Evolutionary conservation across 2,113 vertebrate genomes (phyloP), one percentile per base, ranked within the genome.

Genomic region (Galeopterus variegatus): DNA sequence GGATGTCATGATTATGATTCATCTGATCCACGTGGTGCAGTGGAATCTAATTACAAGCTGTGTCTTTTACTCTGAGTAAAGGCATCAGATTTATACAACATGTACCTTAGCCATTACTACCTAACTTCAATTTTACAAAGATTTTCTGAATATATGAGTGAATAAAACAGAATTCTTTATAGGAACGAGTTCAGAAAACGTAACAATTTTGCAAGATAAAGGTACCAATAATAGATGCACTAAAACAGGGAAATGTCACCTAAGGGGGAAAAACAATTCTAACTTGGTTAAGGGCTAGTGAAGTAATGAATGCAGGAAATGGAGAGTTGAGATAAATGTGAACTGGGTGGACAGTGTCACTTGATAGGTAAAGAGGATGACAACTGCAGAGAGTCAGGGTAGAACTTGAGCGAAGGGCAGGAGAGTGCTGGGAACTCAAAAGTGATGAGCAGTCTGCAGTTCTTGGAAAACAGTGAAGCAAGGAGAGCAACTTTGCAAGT

Each of bases 1-100:
- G 77, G 45, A 92, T 85, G 19, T 79, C 81, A 65, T 45, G 81
- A 93, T 13, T 96, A 82, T 95, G 80, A 96, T 88, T 95, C 95
- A 33, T 8, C 85, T 97, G 96, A 65, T 41, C 65, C 56, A 19
- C 11, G 72, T 94, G 60, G 75, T 82, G 45, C 77, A 97, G 26
- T 85, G 86, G 28, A 92, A 96, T 36, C 75, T 96, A 12, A 64
- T 97, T 97, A 76, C 62, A 72, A 62, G 17, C 41, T 75, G 4
- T 94, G 24, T 76, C 52, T 88, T 97, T 64, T 73, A 58, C 1
- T 62, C 91, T 86, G 36, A 4, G 5, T 80, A 52, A 72, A 95
- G 90, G 76, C 33, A 69, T 77, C 19, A 86, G 41, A 48, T 1
- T 54, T 87, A 50, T 58, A 75, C 8, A 67, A 52, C 1, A 33